Conservation (phyloP, 2,113 vertebrate genomes). For the Cygnus buccinator region DNA sequence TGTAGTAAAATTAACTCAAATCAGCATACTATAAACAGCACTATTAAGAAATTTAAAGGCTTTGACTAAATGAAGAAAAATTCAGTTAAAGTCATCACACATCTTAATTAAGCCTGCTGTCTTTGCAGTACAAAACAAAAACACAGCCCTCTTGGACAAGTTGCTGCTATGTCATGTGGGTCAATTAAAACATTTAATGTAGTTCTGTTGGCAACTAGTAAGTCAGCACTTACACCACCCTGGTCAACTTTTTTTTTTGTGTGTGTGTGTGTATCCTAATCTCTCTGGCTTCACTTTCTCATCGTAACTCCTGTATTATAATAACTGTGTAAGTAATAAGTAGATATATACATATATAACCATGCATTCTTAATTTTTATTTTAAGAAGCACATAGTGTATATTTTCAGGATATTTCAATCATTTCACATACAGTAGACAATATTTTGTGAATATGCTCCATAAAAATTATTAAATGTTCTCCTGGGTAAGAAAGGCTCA, state of each 20-base stretch:
- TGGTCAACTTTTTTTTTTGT: neutral
- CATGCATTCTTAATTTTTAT: neutral
- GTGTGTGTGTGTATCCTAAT: neutral
- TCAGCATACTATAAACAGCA: conserved; percentile 54
- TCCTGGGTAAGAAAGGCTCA: neutral
- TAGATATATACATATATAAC: neutral
- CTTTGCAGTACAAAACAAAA: conserved; percentile 39
- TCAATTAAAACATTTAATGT: neutral
- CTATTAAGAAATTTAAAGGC: conserved; percentile 50
- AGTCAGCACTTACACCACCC: neutral
- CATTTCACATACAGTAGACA: neutral
- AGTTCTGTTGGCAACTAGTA: neutral
- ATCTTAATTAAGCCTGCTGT: conserved; percentile 54
- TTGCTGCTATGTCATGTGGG: neutral
- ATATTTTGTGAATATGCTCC: neutral
- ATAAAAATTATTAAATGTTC: neutral
- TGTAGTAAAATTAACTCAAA: conserved; percentile 45
- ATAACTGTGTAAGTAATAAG: neutral
- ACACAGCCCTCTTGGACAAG: neutral
- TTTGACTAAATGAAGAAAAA: conserved; percentile 48
- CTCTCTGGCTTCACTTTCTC: neutral
- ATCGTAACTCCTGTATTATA: neutral
- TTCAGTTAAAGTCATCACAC: conserved; percentile 34
- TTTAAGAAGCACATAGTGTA: neutral
- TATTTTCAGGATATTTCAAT: neutral